Evolutionary conservation across 2,797 vertebrate genomes (phyloP).

Genomic region (Danio jaintianensis): DNA sequence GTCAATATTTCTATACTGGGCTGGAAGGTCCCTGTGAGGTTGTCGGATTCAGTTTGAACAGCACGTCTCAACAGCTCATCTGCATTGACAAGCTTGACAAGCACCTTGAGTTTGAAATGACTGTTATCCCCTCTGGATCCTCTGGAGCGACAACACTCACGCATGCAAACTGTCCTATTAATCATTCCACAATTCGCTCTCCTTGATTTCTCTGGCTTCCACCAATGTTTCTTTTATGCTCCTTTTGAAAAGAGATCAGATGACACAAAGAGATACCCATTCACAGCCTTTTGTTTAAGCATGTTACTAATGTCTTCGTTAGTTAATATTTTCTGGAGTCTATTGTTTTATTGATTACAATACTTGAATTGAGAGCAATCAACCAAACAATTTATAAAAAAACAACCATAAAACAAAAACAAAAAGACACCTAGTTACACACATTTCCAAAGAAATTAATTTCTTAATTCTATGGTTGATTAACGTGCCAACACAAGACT

Average conservation of each 20-base stretch:
- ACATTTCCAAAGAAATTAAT: neutral
- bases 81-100: slow-evolving; percentile 49
- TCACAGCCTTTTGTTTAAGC: slow-evolving; percentile 6
- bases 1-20: neutral
- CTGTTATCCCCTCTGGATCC: slow-evolving; percentile 13
- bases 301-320: slow-evolving; percentile 31
- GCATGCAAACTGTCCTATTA: slow-evolving; percentile 45
- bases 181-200: slow-evolving; percentile 36
- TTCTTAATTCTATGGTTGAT: neutral
- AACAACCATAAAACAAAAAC: no score
- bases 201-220: slow-evolving; percentile 1
- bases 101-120: slow-evolving; percentile 43
- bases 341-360: slow-evolving; percentile 45
- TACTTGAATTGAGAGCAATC: slow-evolving; percentile 6
- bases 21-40: neutral
- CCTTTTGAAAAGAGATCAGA: slow-evolving; percentile 18
- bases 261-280: slow-evolving; percentile 10
- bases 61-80: slow-evolving; percentile 25
- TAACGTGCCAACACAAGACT: neutral
- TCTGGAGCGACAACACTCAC: slow-evolving; percentile 2
- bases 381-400: no score
- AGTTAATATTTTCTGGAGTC: slow-evolving; percentile 36
- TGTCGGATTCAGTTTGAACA: neutral
- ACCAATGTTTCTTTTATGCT: slow-evolving; percentile 18
- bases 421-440: neutral